These are phyloP conservation scores for Heliothis subflexa DNA, from an alignment of 1,140 invertebrate species.

Conservation along the genomic window DNA sequence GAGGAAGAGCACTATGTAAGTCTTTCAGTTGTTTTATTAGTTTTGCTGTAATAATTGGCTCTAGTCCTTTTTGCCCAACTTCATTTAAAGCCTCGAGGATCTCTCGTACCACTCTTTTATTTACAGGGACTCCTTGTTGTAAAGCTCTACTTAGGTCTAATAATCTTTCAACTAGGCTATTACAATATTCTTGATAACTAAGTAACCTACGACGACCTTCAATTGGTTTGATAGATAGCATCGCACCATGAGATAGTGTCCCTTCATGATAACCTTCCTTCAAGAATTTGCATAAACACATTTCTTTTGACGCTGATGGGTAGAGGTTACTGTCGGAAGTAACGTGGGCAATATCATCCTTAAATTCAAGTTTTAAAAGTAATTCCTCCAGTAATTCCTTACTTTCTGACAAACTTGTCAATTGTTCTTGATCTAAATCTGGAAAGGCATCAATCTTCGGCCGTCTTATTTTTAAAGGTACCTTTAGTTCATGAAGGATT, in stretches of 20 bases:
- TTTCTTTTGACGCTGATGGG: neutral
- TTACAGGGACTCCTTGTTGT: neutral
- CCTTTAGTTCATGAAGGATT: constrained; percentile 53
- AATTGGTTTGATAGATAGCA: neutral
- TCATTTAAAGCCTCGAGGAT: neutral
- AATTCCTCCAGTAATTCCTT: constrained; percentile 50
- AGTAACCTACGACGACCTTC: neutral
- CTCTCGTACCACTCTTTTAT: neutral
- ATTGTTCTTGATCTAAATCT: constrained; percentile 3
- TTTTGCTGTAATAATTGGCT: neutral
- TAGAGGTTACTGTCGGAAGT: neutral
- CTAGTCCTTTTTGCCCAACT: neutral
- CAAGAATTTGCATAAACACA: constrained; percentile 39
- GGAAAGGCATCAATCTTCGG: constrained; percentile 49
- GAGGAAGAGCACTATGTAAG: neutral
- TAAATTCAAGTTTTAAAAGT: constrained; percentile 25
- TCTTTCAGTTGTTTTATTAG: neutral
- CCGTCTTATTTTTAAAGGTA: constrained; percentile 35
- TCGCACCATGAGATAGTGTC: neutral
- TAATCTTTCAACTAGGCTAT: neutral
- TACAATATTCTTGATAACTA: neutral
- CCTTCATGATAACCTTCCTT: neutral
- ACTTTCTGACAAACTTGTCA: constrained; percentile 32
- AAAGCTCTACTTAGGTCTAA: neutral
- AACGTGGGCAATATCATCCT: neutral